A percentile compares a stretch with the other conserved stretches of the same genome.
These are phyloP conservation scores for Amphipyra tragopoginis DNA, from an alignment of 2,888 invertebrate genomes.

Conservation along the genomic window DNA sequence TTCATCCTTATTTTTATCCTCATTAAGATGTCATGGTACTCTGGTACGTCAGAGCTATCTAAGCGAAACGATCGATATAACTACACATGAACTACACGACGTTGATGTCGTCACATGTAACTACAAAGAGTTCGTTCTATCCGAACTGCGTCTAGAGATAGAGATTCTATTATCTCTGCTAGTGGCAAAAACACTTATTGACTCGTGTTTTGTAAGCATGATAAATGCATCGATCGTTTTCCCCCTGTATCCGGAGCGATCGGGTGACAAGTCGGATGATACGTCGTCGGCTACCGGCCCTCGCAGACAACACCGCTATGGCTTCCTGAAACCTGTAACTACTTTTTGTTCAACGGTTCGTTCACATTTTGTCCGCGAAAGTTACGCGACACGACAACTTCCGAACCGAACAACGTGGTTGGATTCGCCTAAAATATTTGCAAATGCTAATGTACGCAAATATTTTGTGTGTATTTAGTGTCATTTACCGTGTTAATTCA, in stretches of 20 bases:
- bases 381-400: constrained; percentile 43
- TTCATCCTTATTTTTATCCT: constrained; percentile 18
- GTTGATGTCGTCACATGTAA: constrained; percentile 11
- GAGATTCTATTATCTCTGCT: constrained; percentile 27
- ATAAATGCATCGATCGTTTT: constrained; percentile 65
- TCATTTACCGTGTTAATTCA: constrained; percentile 32
- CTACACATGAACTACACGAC: constrained; percentile 20
- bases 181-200: constrained; percentile 38
- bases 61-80: constrained; percentile 34
- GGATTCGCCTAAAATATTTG: constrained; percentile 36
- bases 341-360: constrained; percentile 75
- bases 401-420: constrained; percentile 22
- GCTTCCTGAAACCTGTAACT: constrained; percentile 84
- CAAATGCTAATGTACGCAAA: constrained; percentile 43
- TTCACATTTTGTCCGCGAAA: constrained; percentile 69
- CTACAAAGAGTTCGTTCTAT: constrained; percentile 4
- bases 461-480: constrained; percentile 30
- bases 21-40: constrained; percentile 13
- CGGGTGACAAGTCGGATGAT: constrained; percentile 62
- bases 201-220: constrained; percentile 62
- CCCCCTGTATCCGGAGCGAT: constrained; percentile 55
- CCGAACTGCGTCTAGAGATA: constrained; percentile 22
- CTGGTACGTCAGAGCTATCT: constrained; percentile 11
- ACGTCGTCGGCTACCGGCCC: constrained; percentile 64
- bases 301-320: constrained; percentile 75